Evolutionary conservation across 2,113 vertebrate genomes (phyloP), one percentile per base, ranked within the genome.

Genomic region (Phoenicopterus ruber): DNA sequence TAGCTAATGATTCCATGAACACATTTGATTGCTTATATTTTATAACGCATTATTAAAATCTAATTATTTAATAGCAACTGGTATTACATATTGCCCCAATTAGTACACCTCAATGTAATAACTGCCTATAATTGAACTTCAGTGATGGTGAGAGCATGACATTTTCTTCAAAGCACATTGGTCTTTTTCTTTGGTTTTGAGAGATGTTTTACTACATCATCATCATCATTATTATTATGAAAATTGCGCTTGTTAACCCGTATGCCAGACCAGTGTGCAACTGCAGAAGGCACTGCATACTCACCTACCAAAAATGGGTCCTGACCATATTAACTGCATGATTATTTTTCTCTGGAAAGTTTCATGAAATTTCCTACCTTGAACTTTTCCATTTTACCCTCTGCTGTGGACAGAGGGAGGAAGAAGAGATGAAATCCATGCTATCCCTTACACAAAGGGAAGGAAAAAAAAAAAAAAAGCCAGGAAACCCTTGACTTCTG

Each of bases 111-210:
- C 38, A 70, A 2, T n/a, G 34, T 46, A 79, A 42, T 63, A 76
- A 85, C 11, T 47, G 38, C 65, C 49, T 46, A 40, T 44, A 80
- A 69, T 4, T 74, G 47, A 49, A 55, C 18, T 80, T 36, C 29
- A 62, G 0, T 5, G 11, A 71, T 11, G 24, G 9, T 4, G 8
- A 73, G 10, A 82, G 44, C 1, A 4, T n/a, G 76, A 3, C 0
- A 8, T 86, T 74, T 67, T 82, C 59, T 81, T 88, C 46, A 70
- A 66, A 91, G 55, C 32, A 71, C 17, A 13, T 2, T 52, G 42
- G 7, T 58, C 34, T 19, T 7, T 78, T 34, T 62, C 26, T 73
- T 92, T 22, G 52, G 16, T 65, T 83, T 31, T 40, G 63, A 62
- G 20, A 72, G 5, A 18, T 26, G 22, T 34, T 88, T 86, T 61